Conservation (phyloP, 2,797 vertebrate genomes). For the Emydoidea blandingii region DNA sequence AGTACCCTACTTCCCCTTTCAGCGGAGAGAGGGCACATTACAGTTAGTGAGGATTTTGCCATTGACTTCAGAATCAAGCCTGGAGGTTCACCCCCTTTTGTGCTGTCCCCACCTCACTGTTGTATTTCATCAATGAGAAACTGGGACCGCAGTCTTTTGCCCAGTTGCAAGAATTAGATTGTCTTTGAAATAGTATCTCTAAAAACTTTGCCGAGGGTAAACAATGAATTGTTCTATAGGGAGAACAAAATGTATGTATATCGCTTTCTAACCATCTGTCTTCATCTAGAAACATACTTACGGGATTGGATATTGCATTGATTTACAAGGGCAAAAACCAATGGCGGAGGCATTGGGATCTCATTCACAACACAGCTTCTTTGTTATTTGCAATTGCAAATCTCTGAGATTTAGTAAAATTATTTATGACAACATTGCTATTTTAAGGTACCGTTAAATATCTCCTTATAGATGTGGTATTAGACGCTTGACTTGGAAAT, state of each 20-base stretch:
- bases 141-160: background rate
- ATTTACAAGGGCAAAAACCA: slow-evolving; percentile 28
- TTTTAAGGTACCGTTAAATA: slow-evolving; percentile 47
- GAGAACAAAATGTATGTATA: rapidly evolving
- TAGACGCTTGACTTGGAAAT: background rate
- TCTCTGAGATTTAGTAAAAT: slow-evolving; percentile 42
- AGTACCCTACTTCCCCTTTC: background rate
- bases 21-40: background rate
- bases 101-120: background rate
- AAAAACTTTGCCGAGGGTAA: background rate
- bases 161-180: background rate
- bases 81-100: background rate
- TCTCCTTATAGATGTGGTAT: slow-evolving; percentile 26
- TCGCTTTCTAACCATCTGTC: slow-evolving; percentile 19
- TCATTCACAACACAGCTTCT: background rate
- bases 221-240: background rate
- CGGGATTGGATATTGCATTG: slow-evolving; percentile 25
- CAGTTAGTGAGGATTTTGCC: background rate
- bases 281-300: slow-evolving; percentile 26
- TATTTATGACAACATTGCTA: slow-evolving; percentile 52
- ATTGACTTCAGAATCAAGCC: background rate
- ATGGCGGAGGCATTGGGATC: background rate
- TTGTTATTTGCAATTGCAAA: background rate
- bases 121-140: background rate
- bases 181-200: background rate